Base-by-base conservation (phyloP, 2,113 vertebrate genomes). In the Zapornia atra region DNA sequence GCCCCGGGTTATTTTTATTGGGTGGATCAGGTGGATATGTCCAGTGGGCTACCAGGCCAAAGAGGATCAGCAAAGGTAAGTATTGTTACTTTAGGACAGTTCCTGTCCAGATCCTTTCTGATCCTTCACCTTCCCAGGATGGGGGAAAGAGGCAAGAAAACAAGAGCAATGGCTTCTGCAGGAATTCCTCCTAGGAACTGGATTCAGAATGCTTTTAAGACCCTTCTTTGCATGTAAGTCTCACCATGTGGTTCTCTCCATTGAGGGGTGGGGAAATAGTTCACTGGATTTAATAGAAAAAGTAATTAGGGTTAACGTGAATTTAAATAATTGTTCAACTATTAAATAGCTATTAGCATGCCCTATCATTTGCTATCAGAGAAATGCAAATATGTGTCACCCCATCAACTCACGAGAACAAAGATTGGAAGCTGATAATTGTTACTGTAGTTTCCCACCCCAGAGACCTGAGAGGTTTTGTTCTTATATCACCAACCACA, bases 311-410 rank as follows among this genome's bases (percentile, higher is more conserved):
- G 56, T 94, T 90, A 93, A 93, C 61, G 29, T 93, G 76, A 81
- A 88, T 95, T 95, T 66, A 88, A 93, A 81, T 90, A 94, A 88
- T 84, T 93, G 26, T 78, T 92, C 61, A 81, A 66, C 63, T 81
- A 75, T 88, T 92, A 44, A 91, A 91, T 48, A 95, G 84, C 70
- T 91, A 91, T 88, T 94, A 90, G 19, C 60, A 53, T 92, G 82
- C 64, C 68, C 93, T 92, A 90, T 90, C 88, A 92, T 94, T 96
- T 93, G 71, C 76, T 90, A 71, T 88, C 68, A 91, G 86, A 88
- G 76, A 96, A 93, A 95, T 92, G 94, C 88, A 94, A 97, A 94
- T 94, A 70, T 6, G 12, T 75, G 88, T 86, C 90, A 82, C 56
- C 0, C 1, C 80, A 86, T 90, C 90, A 68, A 44, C 78, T 86